Percentiles rank a stretch among this genome's conserved stretches.
These are phyloP conservation scores for Clusia tigrina DNA, from an alignment of 2,888 invertebrate genomes.

Conservation along the genomic window DNA sequence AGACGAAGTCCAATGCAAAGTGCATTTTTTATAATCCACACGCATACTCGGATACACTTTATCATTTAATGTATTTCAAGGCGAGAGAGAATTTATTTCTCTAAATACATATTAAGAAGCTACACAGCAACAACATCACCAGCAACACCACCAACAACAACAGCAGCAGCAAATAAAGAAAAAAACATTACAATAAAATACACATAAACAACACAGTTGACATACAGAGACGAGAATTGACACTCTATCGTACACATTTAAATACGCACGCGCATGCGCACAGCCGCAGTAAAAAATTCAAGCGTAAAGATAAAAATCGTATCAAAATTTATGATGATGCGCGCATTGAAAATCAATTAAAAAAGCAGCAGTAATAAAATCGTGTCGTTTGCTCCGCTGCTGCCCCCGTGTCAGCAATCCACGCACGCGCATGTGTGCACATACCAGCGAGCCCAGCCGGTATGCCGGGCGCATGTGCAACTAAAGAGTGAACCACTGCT, in stretches of 20 bases:
- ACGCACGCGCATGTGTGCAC: background rate
- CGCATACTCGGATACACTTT: slow-evolving; percentile 10
- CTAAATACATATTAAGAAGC: slow-evolving; percentile 19
- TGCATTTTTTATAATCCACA: background rate
- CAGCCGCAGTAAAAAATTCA: slow-evolving; percentile 17
- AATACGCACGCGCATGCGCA: background rate
- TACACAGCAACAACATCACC: slow-evolving; percentile 18
- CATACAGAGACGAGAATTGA: too few relatives aligned
- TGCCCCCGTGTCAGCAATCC: background rate
- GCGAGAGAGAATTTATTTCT: slow-evolving; percentile 23
- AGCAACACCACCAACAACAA: too few relatives aligned
- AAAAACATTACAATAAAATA: slow-evolving; percentile 3
- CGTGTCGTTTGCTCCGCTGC: slow-evolving; percentile 8
- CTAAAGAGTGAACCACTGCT: background rate
- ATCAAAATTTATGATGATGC: slow-evolving; percentile 37
- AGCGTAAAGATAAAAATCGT: slow-evolving; percentile 33
- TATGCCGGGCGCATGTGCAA: too few relatives aligned
- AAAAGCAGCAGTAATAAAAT: slow-evolving; percentile 22
- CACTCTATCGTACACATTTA: background rate
- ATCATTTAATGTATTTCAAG: slow-evolving; percentile 4
- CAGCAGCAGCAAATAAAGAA: slow-evolving; percentile 10
- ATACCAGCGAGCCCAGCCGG: too few relatives aligned
- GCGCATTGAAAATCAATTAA: slow-evolving; percentile 39
- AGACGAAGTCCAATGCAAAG: background rate
- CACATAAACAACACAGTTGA: slow-evolving; percentile 1